Conservation (phyloP, 2,113 vertebrate genomes). For the Rhizomys pruinosus region DNA sequence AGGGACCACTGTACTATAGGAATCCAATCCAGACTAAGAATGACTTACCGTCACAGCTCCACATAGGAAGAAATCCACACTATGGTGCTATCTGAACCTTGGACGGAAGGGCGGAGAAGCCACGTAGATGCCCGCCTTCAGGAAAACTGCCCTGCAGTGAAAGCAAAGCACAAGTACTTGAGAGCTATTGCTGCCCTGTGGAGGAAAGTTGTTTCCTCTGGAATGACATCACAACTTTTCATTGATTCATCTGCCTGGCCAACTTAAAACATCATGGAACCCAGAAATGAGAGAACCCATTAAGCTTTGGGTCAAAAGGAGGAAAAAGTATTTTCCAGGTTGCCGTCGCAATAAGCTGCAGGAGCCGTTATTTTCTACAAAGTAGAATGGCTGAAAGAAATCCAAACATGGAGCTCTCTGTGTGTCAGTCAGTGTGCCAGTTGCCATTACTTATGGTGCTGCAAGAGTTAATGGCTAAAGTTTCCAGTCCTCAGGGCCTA, state of each 20-base stretch:
- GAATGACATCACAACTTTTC: not conserved
- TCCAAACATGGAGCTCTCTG: rapidly evolving
- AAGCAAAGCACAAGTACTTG: not conserved
- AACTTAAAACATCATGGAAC: not conserved
- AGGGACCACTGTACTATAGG: rapidly evolving
- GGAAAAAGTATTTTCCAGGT: not conserved
- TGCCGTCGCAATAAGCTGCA: not conserved
- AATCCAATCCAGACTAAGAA: rapidly evolving
- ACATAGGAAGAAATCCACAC: rapidly evolving
- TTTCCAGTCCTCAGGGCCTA: not conserved
- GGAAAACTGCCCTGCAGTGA: not conserved
- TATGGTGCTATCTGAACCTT: rapidly evolving
- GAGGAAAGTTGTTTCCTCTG: too few species aligned
- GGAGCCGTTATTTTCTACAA: not conserved
- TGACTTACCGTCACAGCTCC: rapidly evolving
- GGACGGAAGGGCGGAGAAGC: not conserved
- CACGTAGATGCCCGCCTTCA: rapidly evolving
- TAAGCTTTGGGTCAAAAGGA: not conserved
- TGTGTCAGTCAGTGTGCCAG: not conserved
- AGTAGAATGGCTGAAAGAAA: not conserved
- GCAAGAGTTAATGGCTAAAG: not conserved
- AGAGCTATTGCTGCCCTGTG: not conserved
- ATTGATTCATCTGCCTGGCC: rapidly evolving
- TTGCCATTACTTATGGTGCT: rapidly evolving
- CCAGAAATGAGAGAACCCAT: not conserved